Conservation (phyloP, 2,797 vertebrate genomes). For the Enteromius thamalakanensis region DNA sequence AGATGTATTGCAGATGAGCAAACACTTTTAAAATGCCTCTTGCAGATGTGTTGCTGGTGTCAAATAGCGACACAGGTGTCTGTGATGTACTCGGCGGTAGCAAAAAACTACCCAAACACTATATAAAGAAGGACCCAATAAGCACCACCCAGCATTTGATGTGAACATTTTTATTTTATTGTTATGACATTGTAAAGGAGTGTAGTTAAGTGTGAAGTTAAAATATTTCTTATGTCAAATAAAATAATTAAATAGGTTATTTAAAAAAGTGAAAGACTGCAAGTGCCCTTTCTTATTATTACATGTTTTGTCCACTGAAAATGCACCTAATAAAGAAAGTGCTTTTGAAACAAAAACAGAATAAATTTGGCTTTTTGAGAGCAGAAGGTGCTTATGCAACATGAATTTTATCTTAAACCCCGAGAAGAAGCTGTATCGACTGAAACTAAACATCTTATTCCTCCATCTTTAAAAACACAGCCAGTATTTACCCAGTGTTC, state of each 20-base stretch:
- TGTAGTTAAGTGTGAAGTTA: neutral
- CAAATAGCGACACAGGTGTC: neutral
- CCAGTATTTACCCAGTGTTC: neutral
- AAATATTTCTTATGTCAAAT: too few relatives aligned
- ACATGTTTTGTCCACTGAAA: neutral
- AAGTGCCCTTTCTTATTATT: too few relatives aligned
- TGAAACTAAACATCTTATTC: neutral
- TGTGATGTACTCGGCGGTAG: too few relatives aligned
- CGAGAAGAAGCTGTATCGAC: neutral
- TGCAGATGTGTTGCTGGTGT: too few relatives aligned
- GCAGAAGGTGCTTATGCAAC: neutral
- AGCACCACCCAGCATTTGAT: neutral
- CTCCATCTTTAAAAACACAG: neutral
- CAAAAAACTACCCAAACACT: neutral
- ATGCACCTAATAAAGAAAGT: neutral
- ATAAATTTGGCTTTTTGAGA: neutral
- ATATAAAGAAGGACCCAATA: neutral
- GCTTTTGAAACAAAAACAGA: neutral
- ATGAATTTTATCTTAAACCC: too few relatives aligned
- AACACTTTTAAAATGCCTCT: neutral
- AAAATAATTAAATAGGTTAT: neutral
- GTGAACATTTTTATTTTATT: too few relatives aligned
- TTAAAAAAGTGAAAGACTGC: neutral
- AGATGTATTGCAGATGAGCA: neutral
- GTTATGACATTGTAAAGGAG: too few relatives aligned